Conservation (phyloP, 2,797 vertebrate genomes). For the Bryconaethiops microstoma region DNA sequence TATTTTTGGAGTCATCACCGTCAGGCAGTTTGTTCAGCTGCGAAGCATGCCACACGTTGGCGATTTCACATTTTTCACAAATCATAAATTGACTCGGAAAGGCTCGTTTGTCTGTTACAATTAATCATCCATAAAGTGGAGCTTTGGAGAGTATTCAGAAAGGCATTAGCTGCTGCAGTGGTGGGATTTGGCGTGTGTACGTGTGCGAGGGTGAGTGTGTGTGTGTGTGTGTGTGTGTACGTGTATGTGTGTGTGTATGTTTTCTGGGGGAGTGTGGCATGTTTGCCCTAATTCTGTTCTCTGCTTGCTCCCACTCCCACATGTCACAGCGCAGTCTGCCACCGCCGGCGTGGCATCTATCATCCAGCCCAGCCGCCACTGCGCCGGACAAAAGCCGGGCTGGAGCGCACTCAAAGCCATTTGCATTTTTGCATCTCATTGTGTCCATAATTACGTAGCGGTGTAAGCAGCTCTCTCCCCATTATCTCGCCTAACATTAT, state of each 20-base stretch:
- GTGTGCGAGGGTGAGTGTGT: background rate
- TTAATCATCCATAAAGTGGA: constrained; percentile 71
- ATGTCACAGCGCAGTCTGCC: constrained; percentile 85
- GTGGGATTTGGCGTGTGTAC: constrained; percentile 65
- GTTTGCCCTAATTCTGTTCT: constrained; percentile 80
- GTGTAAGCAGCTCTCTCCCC: constrained; percentile 84
- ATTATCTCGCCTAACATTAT: constrained; percentile 94
- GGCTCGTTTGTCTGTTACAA: constrained; percentile 60
- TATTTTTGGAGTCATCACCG: background rate
- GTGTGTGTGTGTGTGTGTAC: constrained; percentile 38
- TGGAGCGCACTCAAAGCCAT: constrained; percentile 86
- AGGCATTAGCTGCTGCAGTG: constrained; percentile 69
- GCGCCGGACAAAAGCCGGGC: constrained; percentile 90
- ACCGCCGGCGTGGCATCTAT: constrained; percentile 87
- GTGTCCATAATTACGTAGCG: constrained; percentile 92
- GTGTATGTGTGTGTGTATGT: constrained; percentile 34
- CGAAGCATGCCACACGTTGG: constrained; percentile 20
- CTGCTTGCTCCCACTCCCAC: constrained; percentile 79
- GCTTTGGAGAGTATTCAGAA: constrained; percentile 69
- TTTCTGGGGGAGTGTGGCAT: constrained; percentile 74
- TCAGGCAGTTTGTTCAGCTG: constrained; percentile 4
- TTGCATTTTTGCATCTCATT: constrained; percentile 99
- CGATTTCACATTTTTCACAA: constrained; percentile 38
- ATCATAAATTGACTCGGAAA: constrained; percentile 55
- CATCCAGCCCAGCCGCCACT: constrained; percentile 83